Conservation (phyloP, 2,797 vertebrate species). For the Taenioides sp. region DNA sequence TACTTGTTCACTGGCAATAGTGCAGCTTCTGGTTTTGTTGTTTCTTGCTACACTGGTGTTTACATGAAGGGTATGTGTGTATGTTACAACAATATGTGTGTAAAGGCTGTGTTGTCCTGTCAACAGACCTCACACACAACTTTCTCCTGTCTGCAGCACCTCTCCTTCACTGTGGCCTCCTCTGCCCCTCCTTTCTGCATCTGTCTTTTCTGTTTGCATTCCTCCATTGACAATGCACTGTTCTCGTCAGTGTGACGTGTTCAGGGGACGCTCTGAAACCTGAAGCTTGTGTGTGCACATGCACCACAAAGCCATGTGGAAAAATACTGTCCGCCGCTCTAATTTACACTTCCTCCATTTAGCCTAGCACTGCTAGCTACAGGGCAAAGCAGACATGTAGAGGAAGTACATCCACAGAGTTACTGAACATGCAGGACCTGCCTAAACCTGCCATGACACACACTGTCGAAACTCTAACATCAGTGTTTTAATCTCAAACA, state of each 20-base stretch:
- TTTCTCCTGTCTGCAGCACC: constrained; percentile 13
- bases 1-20: neutral
- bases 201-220: constrained; percentile 55
- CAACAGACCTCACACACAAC: constrained; percentile 47
- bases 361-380: constrained; percentile 10
- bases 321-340: constrained; percentile 61
- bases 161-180: neutral
- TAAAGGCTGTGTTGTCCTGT: constrained; percentile 38
- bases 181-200: constrained; percentile 10
- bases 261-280: constrained; percentile 61
- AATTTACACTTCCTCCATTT: constrained; percentile 26
- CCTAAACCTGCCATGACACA: neutral
- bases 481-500: neutral
- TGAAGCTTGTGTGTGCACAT: constrained; percentile 49
- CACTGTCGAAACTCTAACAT: neutral
- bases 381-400: constrained; percentile 29
- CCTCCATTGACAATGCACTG: constrained; percentile 39
- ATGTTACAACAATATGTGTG: constrained; percentile 9
- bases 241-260: constrained; percentile 30
- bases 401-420: constrained; percentile 69
- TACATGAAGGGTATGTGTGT: neutral
- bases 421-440: neutral
- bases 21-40: neutral
- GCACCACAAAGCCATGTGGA: constrained; percentile 48
- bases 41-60: neutral